Evolutionary conservation across 2,797 vertebrate species (phyloP), one percentile per base, ranked within the genome.

Genomic region (Enteromius paludinosus): DNA sequence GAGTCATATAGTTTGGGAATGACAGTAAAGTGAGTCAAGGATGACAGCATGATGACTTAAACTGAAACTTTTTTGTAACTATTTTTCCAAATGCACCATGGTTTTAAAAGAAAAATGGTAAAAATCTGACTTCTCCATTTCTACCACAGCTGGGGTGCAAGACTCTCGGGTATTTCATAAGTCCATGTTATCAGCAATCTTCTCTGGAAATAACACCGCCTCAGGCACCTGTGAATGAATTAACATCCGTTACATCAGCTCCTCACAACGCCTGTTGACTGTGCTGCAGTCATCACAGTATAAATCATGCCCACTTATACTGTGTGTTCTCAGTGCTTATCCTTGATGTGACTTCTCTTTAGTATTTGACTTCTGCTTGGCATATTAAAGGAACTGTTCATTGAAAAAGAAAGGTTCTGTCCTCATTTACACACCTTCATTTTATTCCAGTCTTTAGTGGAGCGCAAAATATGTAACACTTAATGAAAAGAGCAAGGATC

Each of bases 221-320:
- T 52, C 74, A 33, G 56, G 77, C 45, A 83, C 47, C 66, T 73
- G 68, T 68, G 78, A 77, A 81, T 72, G 41, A 81, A 73, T 62
- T 79, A 79, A n/a, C 69, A 75, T 75, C 80, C 66, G 43, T 85
- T 85, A 83, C 62, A 69, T 79, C 76, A 75, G 43, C 76, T 49
- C n/a, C 52, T 17, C 66, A 76, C 33, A 30, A 18, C 18, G 49
- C 43, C 15, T 38, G 14, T 78, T 72, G 54, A 52, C 30, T 66
- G 6, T 52, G 25, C 28, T 56, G 45, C 76, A 41, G 33, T 45
- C 71, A 52, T 72, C 15, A 17, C 25, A 20, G 18, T 17, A 8
- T 38, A 71, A 70, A 47, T 80, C 78, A 71, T 61, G 25, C 18
- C 59, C 28, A 38, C 45, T 68, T 68, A 11, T 45, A 4, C 3